Percentiles rank a stretch among this genome's conserved stretches.
Conservation (phyloP, 2,797 vertebrate species). For the Rhinoraja longicauda region DNA sequence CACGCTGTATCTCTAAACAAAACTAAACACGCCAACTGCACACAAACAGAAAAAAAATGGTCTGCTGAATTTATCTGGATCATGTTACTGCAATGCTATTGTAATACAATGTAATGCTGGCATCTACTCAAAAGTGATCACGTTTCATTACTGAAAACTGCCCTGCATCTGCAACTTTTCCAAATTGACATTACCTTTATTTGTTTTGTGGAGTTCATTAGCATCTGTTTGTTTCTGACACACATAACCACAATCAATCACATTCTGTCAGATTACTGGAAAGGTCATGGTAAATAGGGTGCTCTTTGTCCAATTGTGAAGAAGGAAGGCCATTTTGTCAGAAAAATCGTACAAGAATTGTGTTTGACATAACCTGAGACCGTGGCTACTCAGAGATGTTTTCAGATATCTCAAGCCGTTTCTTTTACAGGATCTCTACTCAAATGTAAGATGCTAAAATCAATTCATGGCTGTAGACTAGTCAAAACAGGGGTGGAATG, state of each 20-base stretch:
- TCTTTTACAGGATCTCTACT: conserved; percentile 3
- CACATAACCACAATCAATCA: conserved; percentile 36
- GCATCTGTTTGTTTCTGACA: conserved; percentile 35
- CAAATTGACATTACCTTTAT: conserved; percentile 27
- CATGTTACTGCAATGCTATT: conserved; percentile 15
- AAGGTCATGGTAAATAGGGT: conserved; percentile 29
- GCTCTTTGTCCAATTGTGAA: conserved; percentile 35
- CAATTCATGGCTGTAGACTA: not conserved
- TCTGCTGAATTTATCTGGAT: not conserved
- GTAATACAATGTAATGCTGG: conserved; percentile 18
- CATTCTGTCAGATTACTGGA: not conserved
- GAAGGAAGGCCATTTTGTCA: conserved; percentile 32
- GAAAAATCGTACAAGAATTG: conserved; percentile 29
- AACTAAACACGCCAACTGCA: not conserved
- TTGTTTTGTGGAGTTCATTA: conserved; percentile 38
- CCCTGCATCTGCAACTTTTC: conserved; percentile 35
- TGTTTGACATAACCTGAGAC: conserved; percentile 17
- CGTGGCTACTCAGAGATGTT: not conserved
- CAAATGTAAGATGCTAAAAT: not conserved
- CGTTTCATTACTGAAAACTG: conserved; percentile 25
- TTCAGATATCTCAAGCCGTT: conserved; percentile 10
- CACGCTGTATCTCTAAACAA: too few species aligned
- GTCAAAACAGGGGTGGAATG: too few species aligned
- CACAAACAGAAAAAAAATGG: not conserved
- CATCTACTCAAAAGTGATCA: conserved; percentile 33